phyloP scores from a whole-genome alignment of 1,140 invertebrate species.

The Kradibia gibbosae region DNA sequence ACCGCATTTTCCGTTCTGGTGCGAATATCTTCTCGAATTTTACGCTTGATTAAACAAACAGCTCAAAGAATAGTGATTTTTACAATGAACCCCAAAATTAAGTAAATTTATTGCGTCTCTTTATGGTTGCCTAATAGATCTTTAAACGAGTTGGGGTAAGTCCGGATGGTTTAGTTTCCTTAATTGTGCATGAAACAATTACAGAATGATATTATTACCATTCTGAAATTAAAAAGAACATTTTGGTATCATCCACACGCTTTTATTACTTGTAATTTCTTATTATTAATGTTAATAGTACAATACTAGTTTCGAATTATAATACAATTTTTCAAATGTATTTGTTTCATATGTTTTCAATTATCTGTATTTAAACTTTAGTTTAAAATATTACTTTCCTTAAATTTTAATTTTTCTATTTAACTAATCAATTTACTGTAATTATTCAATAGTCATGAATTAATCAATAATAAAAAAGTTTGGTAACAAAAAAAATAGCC shows the following conservation, averaged over 20 bases:
- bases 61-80: conserved; percentile 21
- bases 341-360: no score
- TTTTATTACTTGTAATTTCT: no score
- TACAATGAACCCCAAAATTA: not conserved
- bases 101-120: conserved; percentile 35
- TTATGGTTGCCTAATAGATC: not conserved
- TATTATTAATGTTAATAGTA: no score
- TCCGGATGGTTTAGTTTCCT: not conserved
- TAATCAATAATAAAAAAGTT: not conserved
- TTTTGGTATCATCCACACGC: no score
- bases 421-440: not conserved
- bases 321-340: no score
- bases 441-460: not conserved
- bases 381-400: no score
- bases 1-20: conserved; percentile 7
- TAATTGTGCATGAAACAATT: not conserved
- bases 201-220: no score
- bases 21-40: conserved; percentile 40
- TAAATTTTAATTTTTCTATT: no score
- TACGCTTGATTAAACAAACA: conserved; percentile 49
- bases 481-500: not conserved
- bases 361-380: no score
- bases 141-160: not conserved
- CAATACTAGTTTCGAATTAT: no score
- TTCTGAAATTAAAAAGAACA: no score